Evolutionary conservation across 2,113 vertebrate genomes (phyloP).

Genomic region (Elaphurus davidianus): DNA sequence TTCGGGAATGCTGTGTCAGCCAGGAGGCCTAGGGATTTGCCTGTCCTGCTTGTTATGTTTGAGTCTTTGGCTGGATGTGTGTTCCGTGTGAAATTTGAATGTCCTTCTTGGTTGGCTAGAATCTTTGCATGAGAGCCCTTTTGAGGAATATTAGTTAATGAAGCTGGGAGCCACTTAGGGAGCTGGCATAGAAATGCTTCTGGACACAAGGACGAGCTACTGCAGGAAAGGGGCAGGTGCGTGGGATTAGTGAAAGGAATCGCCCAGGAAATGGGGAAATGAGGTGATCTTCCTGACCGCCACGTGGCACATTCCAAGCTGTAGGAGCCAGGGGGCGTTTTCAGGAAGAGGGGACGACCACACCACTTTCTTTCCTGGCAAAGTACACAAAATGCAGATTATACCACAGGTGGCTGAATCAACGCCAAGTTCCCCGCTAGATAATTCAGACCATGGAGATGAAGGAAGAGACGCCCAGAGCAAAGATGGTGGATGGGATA

Average conservation of each 20-base stretch:
- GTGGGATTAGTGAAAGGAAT: neutral
- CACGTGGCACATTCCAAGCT: neutral
- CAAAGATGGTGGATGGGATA: neutral
- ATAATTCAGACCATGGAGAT: neutral
- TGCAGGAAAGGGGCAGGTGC: neutral
- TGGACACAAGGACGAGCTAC: neutral
- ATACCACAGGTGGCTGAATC: neutral
- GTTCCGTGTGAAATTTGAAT: neutral
- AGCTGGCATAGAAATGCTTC: neutral
- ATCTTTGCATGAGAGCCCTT: neutral
- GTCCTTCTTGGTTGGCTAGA: neutral
- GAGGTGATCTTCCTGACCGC: neutral
- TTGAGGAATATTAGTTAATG: neutral
- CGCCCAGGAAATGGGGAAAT: neutral
- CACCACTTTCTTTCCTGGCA: neutral
- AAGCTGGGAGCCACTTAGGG: neutral
- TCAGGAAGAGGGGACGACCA: neutral
- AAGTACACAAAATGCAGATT: neutral
- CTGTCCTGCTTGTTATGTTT: neutral
- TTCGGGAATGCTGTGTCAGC: neutral
- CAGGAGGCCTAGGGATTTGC: neutral
- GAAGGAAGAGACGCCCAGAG: neutral
- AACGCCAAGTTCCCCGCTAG: neutral
- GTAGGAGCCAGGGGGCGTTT: neutral
- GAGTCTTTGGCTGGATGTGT: neutral